These are phyloP conservation scores for Andricus quercusramuli DNA, from an alignment of 2,888 invertebrate genomes.

Conservation along the genomic window DNA sequence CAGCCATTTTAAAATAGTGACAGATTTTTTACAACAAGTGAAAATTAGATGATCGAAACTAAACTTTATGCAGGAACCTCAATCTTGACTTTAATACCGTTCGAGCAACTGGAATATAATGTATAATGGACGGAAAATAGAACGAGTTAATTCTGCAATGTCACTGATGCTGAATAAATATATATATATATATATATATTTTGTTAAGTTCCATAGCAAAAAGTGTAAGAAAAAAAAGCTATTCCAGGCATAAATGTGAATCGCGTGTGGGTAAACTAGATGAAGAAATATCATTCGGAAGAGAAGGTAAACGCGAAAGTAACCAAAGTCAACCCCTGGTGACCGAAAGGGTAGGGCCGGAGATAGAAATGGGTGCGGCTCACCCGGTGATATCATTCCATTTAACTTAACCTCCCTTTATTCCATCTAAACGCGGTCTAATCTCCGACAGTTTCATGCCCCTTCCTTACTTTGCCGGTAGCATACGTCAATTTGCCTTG, in stretches of 20 bases:
- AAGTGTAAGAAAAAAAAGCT: not conserved
- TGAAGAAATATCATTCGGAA: conserved; percentile 28
- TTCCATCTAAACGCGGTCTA: conserved; percentile 22
- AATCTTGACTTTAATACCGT: too few relatives aligned
- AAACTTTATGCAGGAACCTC: too few relatives aligned
- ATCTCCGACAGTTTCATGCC: conserved; percentile 31
- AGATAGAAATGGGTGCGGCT: conserved; percentile 32
- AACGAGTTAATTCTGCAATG: too few relatives aligned
- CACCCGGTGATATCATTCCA: conserved; percentile 33
- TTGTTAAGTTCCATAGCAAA: not conserved
- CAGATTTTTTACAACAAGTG: too few relatives aligned
- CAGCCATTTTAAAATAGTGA: too few relatives aligned
- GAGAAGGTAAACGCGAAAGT: conserved; percentile 18
- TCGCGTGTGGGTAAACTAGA: conserved; percentile 19
- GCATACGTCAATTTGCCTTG: conserved; percentile 14
- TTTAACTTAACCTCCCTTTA: conserved; percentile 33
- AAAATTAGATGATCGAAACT: too few relatives aligned
- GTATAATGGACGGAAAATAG: too few relatives aligned
- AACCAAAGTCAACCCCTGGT: conserved; percentile 1
- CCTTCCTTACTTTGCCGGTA: not conserved
- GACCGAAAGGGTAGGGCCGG: conserved; percentile 31
- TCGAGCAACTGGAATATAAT: too few relatives aligned
- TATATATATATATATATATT: too few relatives aligned
- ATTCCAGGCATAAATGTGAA: not conserved
- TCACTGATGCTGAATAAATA: too few relatives aligned